phyloP scores from a whole-genome alignment of 1,140 invertebrate species.

The Chlorops oryzae region DNA sequence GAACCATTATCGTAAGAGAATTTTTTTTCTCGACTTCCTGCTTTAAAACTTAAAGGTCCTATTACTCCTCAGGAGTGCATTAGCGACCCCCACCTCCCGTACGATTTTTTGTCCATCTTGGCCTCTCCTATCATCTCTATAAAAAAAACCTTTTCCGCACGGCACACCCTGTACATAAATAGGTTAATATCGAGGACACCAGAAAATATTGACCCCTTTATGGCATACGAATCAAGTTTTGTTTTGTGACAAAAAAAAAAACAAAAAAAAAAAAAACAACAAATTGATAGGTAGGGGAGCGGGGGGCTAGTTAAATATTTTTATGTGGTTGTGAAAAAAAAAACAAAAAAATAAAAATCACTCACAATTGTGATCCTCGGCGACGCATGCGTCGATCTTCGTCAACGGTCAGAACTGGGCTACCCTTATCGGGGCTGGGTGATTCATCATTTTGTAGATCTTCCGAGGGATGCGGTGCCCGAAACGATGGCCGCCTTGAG shows the following conservation, averaged over 20 bases:
- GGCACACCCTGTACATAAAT: too few relatives aligned
- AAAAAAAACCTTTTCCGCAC: too few relatives aligned
- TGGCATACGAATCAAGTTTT: too few relatives aligned
- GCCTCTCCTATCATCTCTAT: too few relatives aligned
- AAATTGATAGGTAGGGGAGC: neutral
- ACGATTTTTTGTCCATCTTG: too few relatives aligned
- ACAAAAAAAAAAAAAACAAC: neutral
- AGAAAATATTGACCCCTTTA: too few relatives aligned
- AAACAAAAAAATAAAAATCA: slow-evolving; percentile 21
- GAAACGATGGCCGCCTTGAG: slow-evolving; percentile 63
- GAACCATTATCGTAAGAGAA: too few relatives aligned
- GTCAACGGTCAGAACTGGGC: slow-evolving; percentile 57
- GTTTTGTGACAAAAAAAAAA: neutral
- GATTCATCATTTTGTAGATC: slow-evolving; percentile 55
- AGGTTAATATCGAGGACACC: too few relatives aligned
- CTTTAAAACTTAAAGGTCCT: too few relatives aligned
- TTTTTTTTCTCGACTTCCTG: too few relatives aligned
- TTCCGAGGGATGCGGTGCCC: slow-evolving; percentile 51
- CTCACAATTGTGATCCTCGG: slow-evolving; percentile 73
- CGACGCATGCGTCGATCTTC: slow-evolving; percentile 67
- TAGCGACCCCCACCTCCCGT: too few relatives aligned
- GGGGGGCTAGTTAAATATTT: neutral
- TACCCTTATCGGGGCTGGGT: slow-evolving; percentile 46
- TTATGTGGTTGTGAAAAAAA: neutral
- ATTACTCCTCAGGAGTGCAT: too few relatives aligned